Base-by-base conservation (phyloP, 2,797 vertebrate genomes). In the Pelodytes ibericus region DNA sequence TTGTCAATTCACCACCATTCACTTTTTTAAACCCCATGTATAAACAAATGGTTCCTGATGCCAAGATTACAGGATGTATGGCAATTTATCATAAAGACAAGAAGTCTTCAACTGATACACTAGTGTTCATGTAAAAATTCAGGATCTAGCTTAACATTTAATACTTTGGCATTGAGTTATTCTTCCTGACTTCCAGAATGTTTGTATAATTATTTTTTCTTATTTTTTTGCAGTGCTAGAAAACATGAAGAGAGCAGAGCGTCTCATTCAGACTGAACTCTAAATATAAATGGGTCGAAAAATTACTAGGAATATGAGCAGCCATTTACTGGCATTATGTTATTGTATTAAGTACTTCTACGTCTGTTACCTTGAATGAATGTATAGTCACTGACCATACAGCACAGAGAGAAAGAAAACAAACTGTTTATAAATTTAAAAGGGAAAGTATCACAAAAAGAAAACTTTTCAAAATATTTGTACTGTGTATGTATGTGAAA, bases 241-340 rank as follows among this genome's bases (percentile, higher is more conserved):
- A 71, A 92, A 91, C 71, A 92, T 92, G 91, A 93, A 91, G 85
- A 92, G 89, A 84, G 91, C 90, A 49, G 60, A 90, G 41, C 90
- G 81, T n/a, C 89, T 89, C 22, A 83, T 90, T 83, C 88, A 92
- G 36, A 88, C 86, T 26, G 90, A 92, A 76, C 60, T 92, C 25
- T 92, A 84, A 88, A 2, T 53, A 39, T 53, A n/a, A 53, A 7
- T 16, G 15, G 3, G 13, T 3, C 3, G 41, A 16, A 44, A 5
- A 36, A 36, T 36, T 36, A 36, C 33, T 13, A 13, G 41, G 9
- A 16, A 44, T 44, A 13, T 44, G 41, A 44, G 3, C 18, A 11
- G 33, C 5, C 11, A 11, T 5, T 11, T 15, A 47, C 44, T 16
- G 44, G 2, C 44, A 47, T 18, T 18, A 4, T 47, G 4, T 47